phyloP scores from a whole-genome alignment of 37 sponge, comb jelly and placozoan species.

The Chondrosia reniformis region DNA sequence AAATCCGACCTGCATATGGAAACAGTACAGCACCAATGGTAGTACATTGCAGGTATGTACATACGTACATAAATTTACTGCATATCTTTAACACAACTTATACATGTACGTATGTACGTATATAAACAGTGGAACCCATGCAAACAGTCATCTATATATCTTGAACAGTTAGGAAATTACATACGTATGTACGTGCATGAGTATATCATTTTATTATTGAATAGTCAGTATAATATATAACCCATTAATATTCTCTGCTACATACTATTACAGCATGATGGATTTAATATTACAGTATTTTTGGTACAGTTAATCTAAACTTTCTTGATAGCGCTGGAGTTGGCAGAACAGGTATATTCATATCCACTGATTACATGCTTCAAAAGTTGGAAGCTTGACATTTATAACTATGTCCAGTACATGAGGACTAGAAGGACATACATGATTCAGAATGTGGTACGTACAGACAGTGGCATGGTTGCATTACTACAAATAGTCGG shows the following conservation, averaged over 20 bases:
- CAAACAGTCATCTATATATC: not conserved
- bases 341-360: slow-evolving; percentile 17
- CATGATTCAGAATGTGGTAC: slow-evolving; percentile 13
- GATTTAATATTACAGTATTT: not conserved
- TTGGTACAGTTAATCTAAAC: not conserved
- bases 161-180: not conserved
- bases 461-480: no score
- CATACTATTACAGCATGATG: no score
- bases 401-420: not conserved
- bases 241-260: no score
- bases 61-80: not conserved
- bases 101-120: not conserved
- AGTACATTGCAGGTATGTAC: slow-evolving; percentile 17
- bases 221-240: no score
- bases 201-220: not conserved
- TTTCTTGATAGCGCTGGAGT: slow-evolving; percentile 4
- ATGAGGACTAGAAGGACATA: slow-evolving; percentile 20
- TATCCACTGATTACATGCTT: slow-evolving; percentile 6
- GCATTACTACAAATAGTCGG: no score
- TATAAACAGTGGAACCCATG: no score
- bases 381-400: slow-evolving; percentile 9
- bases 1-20: not conserved
- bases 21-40: slow-evolving; percentile 7
- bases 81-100: not conserved
- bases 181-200: not conserved